Evolutionary conservation across 1,140 invertebrate species (phyloP).

Genomic region (Sycophila sp.): DNA sequence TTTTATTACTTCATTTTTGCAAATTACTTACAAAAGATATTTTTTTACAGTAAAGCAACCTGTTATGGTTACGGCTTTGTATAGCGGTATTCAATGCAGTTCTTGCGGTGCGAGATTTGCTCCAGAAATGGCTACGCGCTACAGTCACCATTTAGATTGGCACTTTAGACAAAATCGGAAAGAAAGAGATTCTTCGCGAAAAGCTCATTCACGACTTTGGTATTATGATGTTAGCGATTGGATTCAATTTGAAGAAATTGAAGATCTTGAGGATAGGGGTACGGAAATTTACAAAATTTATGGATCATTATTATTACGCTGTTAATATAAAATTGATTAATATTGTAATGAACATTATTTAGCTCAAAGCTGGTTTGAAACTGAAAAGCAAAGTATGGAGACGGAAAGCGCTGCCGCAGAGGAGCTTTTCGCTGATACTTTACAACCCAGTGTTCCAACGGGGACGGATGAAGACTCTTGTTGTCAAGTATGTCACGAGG

Average conservation of each 20-base stretch:
- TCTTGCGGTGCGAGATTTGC: slow-evolving; percentile 93
- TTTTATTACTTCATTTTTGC: neutral
- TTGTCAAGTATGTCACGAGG: slow-evolving; percentile 91
- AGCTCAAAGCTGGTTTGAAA: slow-evolving; percentile 91
- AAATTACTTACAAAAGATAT: neutral
- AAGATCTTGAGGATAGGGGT: slow-evolving; percentile 92
- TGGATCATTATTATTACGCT: neutral
- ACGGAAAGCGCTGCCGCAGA: slow-evolving; percentile 63
- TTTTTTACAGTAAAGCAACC: slow-evolving; percentile 70
- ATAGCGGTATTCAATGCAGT: slow-evolving; percentile 92
- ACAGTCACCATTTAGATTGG: slow-evolving; percentile 96
- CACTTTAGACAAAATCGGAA: slow-evolving; percentile 93
- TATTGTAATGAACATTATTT: slow-evolving; percentile 45
- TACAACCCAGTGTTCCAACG: slow-evolving; percentile 73
- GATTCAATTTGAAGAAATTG: slow-evolving; percentile 94
- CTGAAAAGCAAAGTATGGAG: slow-evolving; percentile 71
- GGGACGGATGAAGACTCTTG: slow-evolving; percentile 70
- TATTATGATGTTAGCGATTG: slow-evolving; percentile 92
- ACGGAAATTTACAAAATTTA: slow-evolving; percentile 18
- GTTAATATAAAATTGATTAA: neutral
- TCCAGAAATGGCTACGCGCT: slow-evolving; percentile 85
- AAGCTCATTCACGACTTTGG: slow-evolving; percentile 86
- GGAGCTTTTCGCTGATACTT: slow-evolving; percentile 64
- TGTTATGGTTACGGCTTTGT: slow-evolving; percentile 75
- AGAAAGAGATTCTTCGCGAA: slow-evolving; percentile 84